Conservation (phyloP, 2,113 vertebrate species). For the Lophura nycthemera region DNA sequence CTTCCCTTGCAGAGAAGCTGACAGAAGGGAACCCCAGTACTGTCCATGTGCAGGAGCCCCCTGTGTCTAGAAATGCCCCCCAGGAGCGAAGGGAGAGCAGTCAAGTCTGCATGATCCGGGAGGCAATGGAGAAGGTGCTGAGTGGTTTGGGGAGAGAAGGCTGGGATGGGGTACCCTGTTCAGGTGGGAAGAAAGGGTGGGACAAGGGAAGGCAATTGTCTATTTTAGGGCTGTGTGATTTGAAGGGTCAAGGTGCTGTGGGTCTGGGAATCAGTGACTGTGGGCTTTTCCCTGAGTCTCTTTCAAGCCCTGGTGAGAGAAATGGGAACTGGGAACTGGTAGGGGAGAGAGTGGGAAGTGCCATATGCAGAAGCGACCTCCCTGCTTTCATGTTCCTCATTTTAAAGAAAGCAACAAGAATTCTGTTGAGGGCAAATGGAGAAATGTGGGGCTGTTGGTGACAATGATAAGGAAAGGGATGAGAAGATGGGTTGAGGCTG, state of each 20-base stretch:
- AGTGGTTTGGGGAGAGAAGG: neutral
- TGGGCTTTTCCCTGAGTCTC: neutral
- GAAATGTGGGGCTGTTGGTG: neutral
- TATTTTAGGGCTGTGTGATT: neutral
- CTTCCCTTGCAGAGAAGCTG: slow-evolving; percentile 67
- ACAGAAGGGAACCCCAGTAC: slow-evolving; percentile 27
- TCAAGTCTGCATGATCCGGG: slow-evolving; percentile 69
- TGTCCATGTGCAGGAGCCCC: neutral
- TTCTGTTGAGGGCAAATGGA: neutral
- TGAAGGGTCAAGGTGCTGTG: neutral
- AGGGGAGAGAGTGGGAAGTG: neutral
- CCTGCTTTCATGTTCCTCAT: neutral
- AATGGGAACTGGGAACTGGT: neutral
- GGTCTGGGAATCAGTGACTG: neutral
- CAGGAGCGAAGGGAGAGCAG: slow-evolving; percentile 18
- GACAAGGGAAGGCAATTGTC: neutral
- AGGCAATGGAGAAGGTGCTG: slow-evolving; percentile 77
- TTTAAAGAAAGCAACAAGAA: neutral
- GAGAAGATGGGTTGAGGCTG: neutral
- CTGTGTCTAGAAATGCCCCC: neutral
- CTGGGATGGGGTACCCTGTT: neutral
- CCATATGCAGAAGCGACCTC: neutral
- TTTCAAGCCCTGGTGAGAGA: neutral
- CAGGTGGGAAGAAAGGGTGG: neutral
- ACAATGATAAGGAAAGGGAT: neutral